Conservation (phyloP, 2,888 invertebrate genomes). For the Lasioglossum calceatum region DNA sequence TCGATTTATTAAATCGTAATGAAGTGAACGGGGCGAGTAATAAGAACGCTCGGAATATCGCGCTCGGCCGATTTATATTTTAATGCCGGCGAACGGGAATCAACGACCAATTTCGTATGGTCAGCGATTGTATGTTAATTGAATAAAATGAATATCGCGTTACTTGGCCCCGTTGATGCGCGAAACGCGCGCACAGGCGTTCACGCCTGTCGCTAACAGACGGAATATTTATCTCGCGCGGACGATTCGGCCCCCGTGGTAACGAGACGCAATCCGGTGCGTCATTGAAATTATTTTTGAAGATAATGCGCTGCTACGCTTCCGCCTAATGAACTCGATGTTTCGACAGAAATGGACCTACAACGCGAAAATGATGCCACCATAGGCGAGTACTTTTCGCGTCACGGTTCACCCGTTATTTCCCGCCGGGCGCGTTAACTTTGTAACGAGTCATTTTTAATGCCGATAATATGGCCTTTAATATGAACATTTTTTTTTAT, state of each 20-base stretch:
- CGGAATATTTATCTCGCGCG: conserved; percentile 71
- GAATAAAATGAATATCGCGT: conserved; percentile 69
- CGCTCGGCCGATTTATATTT: conserved; percentile 19
- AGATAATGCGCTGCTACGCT: conserved; percentile 17
- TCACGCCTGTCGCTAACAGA: conserved; percentile 56
- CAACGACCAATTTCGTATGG: conserved; percentile 26
- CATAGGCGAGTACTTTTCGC: background rate
- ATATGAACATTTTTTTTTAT: background rate
- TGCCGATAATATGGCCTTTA: background rate
- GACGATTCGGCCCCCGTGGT: conserved; percentile 67
- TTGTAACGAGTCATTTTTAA: background rate
- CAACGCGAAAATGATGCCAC: conserved; percentile 27
- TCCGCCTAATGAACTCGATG: conserved; percentile 43
- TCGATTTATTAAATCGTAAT: conserved; percentile 15
- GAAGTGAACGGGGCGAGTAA: conserved; percentile 13
- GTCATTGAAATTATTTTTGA: conserved; percentile 69
- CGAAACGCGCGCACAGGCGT: conserved; percentile 65
- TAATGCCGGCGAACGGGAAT: conserved; percentile 5
- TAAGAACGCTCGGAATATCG: background rate
- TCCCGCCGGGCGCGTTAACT: conserved; percentile 12
- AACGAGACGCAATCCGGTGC: conserved; percentile 67
- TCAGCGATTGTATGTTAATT: conserved; percentile 61
- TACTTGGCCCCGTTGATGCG: conserved; percentile 73
- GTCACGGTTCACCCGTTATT: conserved; percentile 19
- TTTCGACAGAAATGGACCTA: conserved; percentile 11